Evolutionary conservation across 2,113 vertebrate genomes (phyloP).

Genomic region (Centrocercus urophasianus): DNA sequence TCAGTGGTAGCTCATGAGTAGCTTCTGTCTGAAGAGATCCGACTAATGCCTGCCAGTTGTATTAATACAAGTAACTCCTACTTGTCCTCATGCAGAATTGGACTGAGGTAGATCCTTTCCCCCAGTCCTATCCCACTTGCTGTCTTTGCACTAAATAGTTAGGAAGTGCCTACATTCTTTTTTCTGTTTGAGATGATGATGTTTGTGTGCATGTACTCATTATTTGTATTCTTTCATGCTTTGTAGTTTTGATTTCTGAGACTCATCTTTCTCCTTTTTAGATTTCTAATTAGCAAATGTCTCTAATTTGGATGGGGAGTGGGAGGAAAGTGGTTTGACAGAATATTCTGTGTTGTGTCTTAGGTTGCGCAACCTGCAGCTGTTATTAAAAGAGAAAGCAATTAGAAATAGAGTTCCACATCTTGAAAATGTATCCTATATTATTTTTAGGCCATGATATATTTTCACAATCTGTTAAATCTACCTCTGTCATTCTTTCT

Average conservation of each 20-base stretch:
- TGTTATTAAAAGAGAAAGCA: neutral
- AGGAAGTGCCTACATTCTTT: neutral
- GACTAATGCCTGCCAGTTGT: fast-evolving
- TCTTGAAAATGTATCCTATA: neutral
- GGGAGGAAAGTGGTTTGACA: neutral
- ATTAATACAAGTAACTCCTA: neutral
- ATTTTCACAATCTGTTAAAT: neutral
- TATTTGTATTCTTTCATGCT: neutral
- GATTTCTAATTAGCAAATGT: neutral
- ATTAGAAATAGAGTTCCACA: neutral
- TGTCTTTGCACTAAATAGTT: neutral
- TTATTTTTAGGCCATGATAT: fast-evolving
- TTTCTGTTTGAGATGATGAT: neutral
- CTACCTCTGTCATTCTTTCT: neutral
- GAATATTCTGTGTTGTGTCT: neutral
- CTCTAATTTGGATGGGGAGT: neutral
- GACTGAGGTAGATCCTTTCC: neutral
- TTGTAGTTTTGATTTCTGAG: neutral
- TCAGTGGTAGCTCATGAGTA: neutral
- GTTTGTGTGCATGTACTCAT: neutral
- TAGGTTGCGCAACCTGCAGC: neutral
- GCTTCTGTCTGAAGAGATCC: neutral
- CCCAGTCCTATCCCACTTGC: neutral
- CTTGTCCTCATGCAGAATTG: neutral
- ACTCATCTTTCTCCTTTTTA: neutral